phyloP scores from a whole-genome alignment of 2,888 invertebrate genomes.

The Mythimna pallens region DNA sequence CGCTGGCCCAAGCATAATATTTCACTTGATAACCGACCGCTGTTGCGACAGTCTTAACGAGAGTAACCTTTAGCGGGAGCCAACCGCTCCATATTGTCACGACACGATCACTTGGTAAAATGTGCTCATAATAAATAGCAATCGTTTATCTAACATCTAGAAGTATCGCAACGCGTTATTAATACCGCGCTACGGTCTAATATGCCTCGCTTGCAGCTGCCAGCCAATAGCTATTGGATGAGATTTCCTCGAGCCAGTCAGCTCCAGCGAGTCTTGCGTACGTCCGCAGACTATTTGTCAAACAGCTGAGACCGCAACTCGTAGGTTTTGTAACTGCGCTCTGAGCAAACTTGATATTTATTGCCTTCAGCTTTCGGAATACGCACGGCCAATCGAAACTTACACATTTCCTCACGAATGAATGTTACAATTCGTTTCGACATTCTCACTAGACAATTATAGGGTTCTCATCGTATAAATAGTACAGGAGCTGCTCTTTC shows the following conservation, averaged over 20 bases:
- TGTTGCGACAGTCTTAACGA: conserved; percentile 87
- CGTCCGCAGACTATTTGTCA: conserved; percentile 81
- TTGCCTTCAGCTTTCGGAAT: conserved; percentile 83
- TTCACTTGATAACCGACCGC: conserved; percentile 76
- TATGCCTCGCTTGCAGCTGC: conserved; percentile 49
- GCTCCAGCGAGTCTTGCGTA: conserved; percentile 70
- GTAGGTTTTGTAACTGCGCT: conserved; percentile 82
- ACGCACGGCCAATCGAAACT: conserved; percentile 76
- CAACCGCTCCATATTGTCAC: conserved; percentile 87
- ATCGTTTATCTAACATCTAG: conserved; percentile 79
- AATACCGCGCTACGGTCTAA: conserved; percentile 66
- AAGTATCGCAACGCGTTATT: conserved; percentile 76
- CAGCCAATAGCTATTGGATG: conserved; percentile 24
- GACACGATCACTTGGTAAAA: conserved; percentile 81
- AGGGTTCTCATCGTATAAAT: conserved; percentile 68
- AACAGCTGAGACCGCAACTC: conserved; percentile 80
- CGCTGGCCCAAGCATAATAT: conserved; percentile 65
- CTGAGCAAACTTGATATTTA: conserved; percentile 85
- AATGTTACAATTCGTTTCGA: conserved; percentile 68
- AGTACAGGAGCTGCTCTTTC: conserved; percentile 72
- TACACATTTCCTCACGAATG: conserved; percentile 73
- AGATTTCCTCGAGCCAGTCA: conserved; percentile 61
- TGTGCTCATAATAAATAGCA: conserved; percentile 83
- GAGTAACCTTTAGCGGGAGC: conserved; percentile 88
- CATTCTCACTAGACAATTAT: conserved; percentile 57